These are phyloP conservation scores for Cotesia glomerata DNA, from an alignment of 1,140 invertebrate genomes.

Conservation along the genomic window DNA sequence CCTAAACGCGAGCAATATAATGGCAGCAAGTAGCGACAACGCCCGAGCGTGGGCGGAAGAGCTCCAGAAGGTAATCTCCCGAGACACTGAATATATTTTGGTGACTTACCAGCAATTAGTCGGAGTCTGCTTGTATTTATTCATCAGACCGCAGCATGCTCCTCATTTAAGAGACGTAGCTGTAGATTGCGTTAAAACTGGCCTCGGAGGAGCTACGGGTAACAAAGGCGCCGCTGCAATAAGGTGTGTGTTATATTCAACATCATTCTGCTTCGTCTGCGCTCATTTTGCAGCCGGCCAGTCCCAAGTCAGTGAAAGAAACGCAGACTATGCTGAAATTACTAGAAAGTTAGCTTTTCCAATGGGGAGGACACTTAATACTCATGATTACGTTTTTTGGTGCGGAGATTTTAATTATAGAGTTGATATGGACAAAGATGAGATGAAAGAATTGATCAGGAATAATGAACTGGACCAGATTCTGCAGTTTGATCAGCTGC, in stretches of 20 bases:
- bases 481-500: slow-evolving; percentile 89
- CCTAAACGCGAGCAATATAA: slow-evolving; percentile 97
- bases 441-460: slow-evolving; percentile 86
- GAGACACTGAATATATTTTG: slow-evolving; percentile 88
- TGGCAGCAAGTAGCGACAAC: slow-evolving; percentile 96
- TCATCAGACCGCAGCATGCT: slow-evolving; percentile 86
- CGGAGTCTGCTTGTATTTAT: slow-evolving; percentile 96
- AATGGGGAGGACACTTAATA: slow-evolving; percentile 89
- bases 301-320: slow-evolving; percentile 92
- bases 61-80: slow-evolving; percentile 88
- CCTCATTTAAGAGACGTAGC: slow-evolving; percentile 90
- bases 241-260: slow-evolving; percentile 87
- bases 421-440: slow-evolving; percentile 94
- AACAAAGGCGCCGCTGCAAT: slow-evolving; percentile 98
- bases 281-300: slow-evolving; percentile 99
- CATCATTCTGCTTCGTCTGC: slow-evolving; percentile 96
- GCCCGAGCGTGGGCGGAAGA: slow-evolving; percentile 95
- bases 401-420: slow-evolving; percentile 99
- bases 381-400: slow-evolving; percentile 99
- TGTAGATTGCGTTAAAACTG: slow-evolving; percentile 96
- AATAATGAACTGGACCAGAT: slow-evolving; percentile 81
- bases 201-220: slow-evolving; percentile 91
- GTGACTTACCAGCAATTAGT: slow-evolving; percentile 96
- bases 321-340: slow-evolving; percentile 96
- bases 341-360: slow-evolving; percentile 92